Percentiles rank a stretch among this genome's conserved stretches.
These are phyloP conservation scores for Cotesia chilonis DNA, from an alignment of 1,140 invertebrate species.

Conservation along the genomic window DNA sequence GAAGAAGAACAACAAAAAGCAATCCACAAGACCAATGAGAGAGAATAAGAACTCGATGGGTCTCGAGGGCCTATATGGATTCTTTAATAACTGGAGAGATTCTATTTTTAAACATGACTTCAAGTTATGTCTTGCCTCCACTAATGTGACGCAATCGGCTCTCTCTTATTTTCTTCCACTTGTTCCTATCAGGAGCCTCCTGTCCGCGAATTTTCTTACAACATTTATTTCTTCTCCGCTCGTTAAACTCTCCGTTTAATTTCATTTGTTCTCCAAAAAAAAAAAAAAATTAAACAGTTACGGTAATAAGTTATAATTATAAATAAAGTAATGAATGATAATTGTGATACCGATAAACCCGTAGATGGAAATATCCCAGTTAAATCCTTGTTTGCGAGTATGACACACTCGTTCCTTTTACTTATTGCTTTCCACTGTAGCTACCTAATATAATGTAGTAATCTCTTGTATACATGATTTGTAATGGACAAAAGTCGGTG, in stretches of 20 bases:
- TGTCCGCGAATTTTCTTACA: neutral
- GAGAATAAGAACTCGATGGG: slow-evolving; percentile 10
- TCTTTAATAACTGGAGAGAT: slow-evolving; percentile 55
- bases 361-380: slow-evolving; percentile 35
- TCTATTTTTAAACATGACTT: slow-evolving; percentile 64
- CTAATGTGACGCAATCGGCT: slow-evolving; percentile 58
- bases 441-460: neutral
- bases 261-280: neutral
- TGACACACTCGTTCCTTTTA: slow-evolving; percentile 33
- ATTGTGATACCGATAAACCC: slow-evolving; percentile 13
- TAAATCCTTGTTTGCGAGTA: slow-evolving; percentile 26
- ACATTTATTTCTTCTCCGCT: neutral
- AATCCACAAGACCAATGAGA: too few relatives aligned
- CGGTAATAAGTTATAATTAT: neutral
- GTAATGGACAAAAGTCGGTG: neutral
- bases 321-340: neutral
- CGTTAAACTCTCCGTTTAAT: neutral
- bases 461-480: neutral
- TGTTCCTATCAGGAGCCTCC: slow-evolving; percentile 11
- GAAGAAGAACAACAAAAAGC: neutral
- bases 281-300: neutral
- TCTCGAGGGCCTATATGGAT: slow-evolving; percentile 42
- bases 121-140: slow-evolving; percentile 52
- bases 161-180: slow-evolving; percentile 49
- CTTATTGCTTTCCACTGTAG: slow-evolving; percentile 13